Base-by-base conservation (phyloP, 1,140 invertebrate genomes). In the Solen grandis region DNA sequence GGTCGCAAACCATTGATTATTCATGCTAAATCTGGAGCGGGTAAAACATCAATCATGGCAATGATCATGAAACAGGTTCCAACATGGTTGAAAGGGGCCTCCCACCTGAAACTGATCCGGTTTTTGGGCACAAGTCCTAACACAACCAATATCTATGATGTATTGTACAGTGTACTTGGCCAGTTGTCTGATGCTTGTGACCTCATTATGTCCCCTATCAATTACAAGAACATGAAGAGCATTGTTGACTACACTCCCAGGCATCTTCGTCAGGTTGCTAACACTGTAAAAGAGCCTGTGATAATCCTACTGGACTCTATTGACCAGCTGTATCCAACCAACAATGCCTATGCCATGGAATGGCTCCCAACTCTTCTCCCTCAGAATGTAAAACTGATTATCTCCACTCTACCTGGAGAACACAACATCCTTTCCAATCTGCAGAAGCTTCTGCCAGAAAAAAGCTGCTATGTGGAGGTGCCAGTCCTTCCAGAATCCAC, bases 361-460 rank as follows among this genome's bases (percentile, higher is more conserved):
- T 92, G 92, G 92, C 54, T 92, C 29, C 89, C 90, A 25, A 85
- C 59, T 3, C 41, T 62, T 8, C 81, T 92, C 10, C 90, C 91
- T 8, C n/a, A 68, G 50, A 89, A 91, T 80, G 81, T 92, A 31
- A 87, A 89, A 66, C 95, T 99, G 82, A 96, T 99, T 46, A 95
- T 99, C n/a, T 92, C 92, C 0, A 92, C 91, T 2, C 68, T 92
- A 50, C 90, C 91, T 35, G 62, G 86, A 60, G 85, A 90, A 68
- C 85, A 88, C 72, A 83, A 85, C 31, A 87, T 91, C 66, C 83
- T 91, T 5, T 57, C 85, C 2, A 91, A 86, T 22, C 70, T 91
- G 22, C 77, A 81, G 60, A 75, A 85, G 25, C 16, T 85, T 5
- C 55, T 89, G 5, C 84, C 85, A 52, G 84, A 85, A 27, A n/a